phyloP scores from a whole-genome alignment of 2,888 invertebrate species.

The Choristoneura rosaceana region DNA sequence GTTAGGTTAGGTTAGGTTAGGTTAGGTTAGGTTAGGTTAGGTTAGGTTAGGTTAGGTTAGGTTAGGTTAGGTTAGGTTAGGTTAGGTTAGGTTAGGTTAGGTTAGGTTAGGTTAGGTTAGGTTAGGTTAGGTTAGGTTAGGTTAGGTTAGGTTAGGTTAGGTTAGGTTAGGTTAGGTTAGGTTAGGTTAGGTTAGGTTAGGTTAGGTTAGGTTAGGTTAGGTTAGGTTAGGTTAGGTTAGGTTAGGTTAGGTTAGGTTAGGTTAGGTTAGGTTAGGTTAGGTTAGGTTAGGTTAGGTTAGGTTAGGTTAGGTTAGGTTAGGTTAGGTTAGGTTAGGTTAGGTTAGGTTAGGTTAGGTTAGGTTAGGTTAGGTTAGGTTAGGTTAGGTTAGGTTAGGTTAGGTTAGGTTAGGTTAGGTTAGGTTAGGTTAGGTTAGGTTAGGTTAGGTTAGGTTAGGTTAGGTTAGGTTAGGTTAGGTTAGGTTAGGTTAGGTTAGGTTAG shows the following conservation, averaged over 20 bases:
- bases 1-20: constrained; percentile 40
- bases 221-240: constrained; percentile 17
- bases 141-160: constrained; percentile 29
- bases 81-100: constrained; percentile 5
- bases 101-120: constrained; percentile 39
- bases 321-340: constrained; percentile 17
- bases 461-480: constrained; percentile 17
- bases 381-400: constrained; percentile 17
- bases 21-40: constrained; percentile 26
- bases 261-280: constrained; percentile 17
- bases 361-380: constrained; percentile 17
- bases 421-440: constrained; percentile 17
- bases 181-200: constrained; percentile 16
- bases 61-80: constrained; percentile 6
- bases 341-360: constrained; percentile 17
- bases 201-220: constrained; percentile 17
- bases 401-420: constrained; percentile 17
- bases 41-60: constrained; percentile 12
- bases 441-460: constrained; percentile 17
- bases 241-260: constrained; percentile 17
- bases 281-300: constrained; percentile 17
- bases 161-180: constrained; percentile 32
- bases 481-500: constrained; percentile 17
- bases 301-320: constrained; percentile 17
- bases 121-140: constrained; percentile 32